Base-by-base conservation (phyloP, 2,888 invertebrate species). In the Tachina grossa region DNA sequence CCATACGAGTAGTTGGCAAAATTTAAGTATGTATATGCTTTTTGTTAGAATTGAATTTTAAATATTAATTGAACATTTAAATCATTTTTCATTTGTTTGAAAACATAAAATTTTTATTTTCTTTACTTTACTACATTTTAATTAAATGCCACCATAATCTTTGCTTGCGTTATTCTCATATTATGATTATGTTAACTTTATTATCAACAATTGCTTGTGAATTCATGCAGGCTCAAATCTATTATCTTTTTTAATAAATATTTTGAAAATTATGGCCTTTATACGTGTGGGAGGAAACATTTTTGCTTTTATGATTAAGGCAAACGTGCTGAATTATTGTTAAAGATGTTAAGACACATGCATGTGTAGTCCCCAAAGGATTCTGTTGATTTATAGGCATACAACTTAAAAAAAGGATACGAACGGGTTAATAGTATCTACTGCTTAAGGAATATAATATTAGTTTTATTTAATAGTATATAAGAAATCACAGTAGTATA, bases 191-290 rank as follows among this genome's bases (percentile, higher is more conserved):
- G 9, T 49, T 22, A 16, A 59, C 1, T 72, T 61, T 6, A 61
- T 49, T 71, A 19, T 61, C 49, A 41, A n/a, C 9, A 47, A 47
- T 9, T 19, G 31, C 14, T 55, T 9, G 9, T 14, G 14, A 55
- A 45, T 57, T n/a, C 45, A 22, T 65, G 4, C n/a, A 43, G 13
- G 14, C 22, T 31, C 13, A n/a, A 22, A 57, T 71, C 22, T 13
- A 11, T 39, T 39, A 39, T 69, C 9, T 13, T 22, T 13, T 19
- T 9, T 14, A 41, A 49, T 31, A 45, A 55, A 45, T 2, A 71
- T 57, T 75, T 41, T 49, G 9, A 59, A 57, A 78, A 31, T 78
- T 61, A 78, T 63, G 61, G 9, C 14, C 43, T 45, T 53, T 69
- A 9, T 31, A 71, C 69, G 78, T 78, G 69, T 16, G 43, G 49